A percentile compares a stretch with the other conserved stretches of the same genome.
phyloP scores from a whole-genome alignment of 2,888 invertebrate species.

The Mechanitis mazaeus region DNA sequence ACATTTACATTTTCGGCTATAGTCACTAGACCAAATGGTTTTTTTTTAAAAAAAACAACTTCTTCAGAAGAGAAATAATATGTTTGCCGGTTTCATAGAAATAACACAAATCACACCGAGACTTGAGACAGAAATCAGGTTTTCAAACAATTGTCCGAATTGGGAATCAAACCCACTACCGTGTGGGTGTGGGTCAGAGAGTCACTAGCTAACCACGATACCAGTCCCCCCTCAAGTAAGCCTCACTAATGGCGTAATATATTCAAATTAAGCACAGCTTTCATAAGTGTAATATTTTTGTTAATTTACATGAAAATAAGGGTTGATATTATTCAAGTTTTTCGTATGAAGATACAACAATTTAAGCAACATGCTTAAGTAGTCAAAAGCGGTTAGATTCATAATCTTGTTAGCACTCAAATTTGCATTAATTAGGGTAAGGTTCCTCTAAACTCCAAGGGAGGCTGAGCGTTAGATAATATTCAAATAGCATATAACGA shows the following conservation, averaged over 20 bases:
- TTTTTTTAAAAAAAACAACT: too few relatives aligned
- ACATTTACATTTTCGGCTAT: too few relatives aligned
- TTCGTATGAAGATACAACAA: constrained; percentile 46
- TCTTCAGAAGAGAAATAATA: too few relatives aligned
- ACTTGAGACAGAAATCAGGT: too few relatives aligned
- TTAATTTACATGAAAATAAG: constrained; percentile 28
- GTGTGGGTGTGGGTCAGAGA: too few relatives aligned
- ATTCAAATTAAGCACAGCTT: constrained; percentile 4
- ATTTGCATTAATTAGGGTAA: constrained; percentile 76
- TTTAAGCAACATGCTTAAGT: constrained; percentile 54
- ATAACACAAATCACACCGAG: too few relatives aligned
- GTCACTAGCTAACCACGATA: too few relatives aligned
- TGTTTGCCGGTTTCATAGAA: too few relatives aligned
- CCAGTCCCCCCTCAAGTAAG: too few relatives aligned
- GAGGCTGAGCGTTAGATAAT: constrained; percentile 61
- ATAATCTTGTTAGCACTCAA: constrained; percentile 77
- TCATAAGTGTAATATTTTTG: constrained; percentile 17
- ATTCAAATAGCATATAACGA: constrained; percentile 78
- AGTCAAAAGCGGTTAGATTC: constrained; percentile 68
- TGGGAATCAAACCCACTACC: too few relatives aligned
- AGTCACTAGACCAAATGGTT: too few relatives aligned
- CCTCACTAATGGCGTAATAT: neutral
- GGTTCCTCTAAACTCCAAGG: constrained; percentile 63
- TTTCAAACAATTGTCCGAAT: too few relatives aligned
- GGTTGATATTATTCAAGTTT: constrained; percentile 31